Conservation (phyloP, 2,888 invertebrate genomes). For the Nasonia oneida region DNA sequence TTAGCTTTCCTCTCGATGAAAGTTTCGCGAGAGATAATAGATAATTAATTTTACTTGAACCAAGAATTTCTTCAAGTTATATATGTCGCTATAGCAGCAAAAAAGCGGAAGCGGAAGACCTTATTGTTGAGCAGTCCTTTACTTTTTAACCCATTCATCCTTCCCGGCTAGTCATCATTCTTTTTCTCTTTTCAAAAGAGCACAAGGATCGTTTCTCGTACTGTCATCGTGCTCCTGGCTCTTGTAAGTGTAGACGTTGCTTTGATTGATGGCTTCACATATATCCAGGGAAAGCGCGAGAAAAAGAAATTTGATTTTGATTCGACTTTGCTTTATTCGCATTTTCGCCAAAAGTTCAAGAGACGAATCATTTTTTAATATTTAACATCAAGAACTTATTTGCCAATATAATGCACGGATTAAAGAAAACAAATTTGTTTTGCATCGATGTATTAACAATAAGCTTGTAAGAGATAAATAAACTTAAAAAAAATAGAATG, state of each 20-base stretch:
- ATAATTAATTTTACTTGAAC: slow-evolving; percentile 14
- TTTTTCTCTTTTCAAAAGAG: background rate
- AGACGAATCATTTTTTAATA: background rate
- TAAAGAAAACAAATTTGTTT: too few relatives aligned
- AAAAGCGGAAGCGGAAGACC: background rate
- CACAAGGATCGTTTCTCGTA: background rate
- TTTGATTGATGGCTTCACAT: slow-evolving; percentile 33
- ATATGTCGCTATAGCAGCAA: background rate
- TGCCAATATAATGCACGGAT: too few relatives aligned
- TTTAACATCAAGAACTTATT: too few relatives aligned
- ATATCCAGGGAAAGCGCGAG: background rate
- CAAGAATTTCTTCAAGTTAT: background rate
- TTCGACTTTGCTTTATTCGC: slow-evolving; percentile 22
- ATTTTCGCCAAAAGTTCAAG: background rate
- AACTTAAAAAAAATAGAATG: background rate
- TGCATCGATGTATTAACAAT: too few relatives aligned
- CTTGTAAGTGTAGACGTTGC: background rate
- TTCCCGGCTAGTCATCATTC: slow-evolving; percentile 12
- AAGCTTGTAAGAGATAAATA: background rate
- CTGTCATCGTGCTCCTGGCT: slow-evolving; percentile 30
- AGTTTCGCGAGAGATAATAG: background rate
- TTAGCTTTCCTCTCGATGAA: background rate
- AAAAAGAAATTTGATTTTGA: slow-evolving; percentile 37
- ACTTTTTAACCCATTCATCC: slow-evolving; percentile 38
- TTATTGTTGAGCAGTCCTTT: slow-evolving; percentile 18